Conservation (phyloP, 2,113 vertebrate species). For the Pleuronectes platessa region DNA sequence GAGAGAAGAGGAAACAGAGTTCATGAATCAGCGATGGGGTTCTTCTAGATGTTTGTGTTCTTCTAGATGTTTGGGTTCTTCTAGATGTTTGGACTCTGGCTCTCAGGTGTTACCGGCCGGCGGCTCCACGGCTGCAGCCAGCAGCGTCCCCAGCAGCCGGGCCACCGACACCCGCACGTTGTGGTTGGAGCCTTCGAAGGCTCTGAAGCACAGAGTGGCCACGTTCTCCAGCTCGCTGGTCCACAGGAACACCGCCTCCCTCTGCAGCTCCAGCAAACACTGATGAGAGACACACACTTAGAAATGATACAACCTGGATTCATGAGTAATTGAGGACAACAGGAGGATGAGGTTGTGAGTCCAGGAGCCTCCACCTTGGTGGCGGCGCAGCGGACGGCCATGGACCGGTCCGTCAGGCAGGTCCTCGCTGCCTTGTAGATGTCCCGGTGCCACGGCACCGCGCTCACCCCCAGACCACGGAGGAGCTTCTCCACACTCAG, state of each 20-base stretch:
- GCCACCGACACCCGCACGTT: constrained; percentile 89
- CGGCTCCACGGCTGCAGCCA: constrained; percentile 87
- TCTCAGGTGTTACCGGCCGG: constrained; percentile 9
- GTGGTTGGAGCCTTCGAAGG: constrained; percentile 92
- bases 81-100: too few relatives aligned
- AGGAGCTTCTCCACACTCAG: constrained; percentile 89
- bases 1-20: background rate
- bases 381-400: constrained; percentile 94
- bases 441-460: constrained; percentile 89
- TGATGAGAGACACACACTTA: constrained; percentile 45
- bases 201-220: constrained; percentile 91
- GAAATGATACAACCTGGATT: background rate
- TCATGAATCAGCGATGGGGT: background rate
- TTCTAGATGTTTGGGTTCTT: too few relatives aligned
- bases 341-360: too few relatives aligned
- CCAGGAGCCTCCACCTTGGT: constrained; percentile 88
- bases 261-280: constrained; percentile 95
- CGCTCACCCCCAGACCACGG: constrained; percentile 86
- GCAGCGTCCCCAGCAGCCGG: constrained; percentile 88
- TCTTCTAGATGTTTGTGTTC: too few relatives aligned
- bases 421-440: constrained; percentile 92
- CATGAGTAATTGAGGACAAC: too few relatives aligned
- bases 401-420: constrained; percentile 92
- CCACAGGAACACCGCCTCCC: constrained; percentile 93
- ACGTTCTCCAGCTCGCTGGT: constrained; percentile 92